Evolutionary conservation across 53 echinoderm and acorn worm species (phyloP).

Genomic region (Luidia sarsii): DNA sequence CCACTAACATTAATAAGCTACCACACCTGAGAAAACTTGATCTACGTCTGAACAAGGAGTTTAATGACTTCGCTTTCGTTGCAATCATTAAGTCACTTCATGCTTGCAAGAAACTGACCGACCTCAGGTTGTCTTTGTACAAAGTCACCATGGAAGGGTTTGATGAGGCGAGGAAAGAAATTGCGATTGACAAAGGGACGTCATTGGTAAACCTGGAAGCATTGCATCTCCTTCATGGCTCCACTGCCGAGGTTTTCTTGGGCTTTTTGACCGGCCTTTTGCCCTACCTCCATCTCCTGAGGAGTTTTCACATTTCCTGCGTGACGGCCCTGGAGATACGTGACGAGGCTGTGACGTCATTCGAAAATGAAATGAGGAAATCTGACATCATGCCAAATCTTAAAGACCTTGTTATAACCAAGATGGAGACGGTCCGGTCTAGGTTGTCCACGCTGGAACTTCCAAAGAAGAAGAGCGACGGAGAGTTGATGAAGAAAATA

Average conservation of each 20-base stretch:
- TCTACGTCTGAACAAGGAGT: conserved; percentile 26
- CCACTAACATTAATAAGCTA: not conserved
- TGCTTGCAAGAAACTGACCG: not conserved
- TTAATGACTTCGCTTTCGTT: conserved; percentile 12
- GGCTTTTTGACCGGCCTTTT: not conserved
- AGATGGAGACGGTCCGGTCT: not conserved
- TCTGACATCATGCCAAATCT: not conserved
- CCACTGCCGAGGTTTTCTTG: not conserved
- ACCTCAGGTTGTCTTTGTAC: conserved; percentile 33
- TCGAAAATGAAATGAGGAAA: too few relatives aligned
- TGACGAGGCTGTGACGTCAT: too few relatives aligned
- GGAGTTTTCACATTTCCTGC: not conserved
- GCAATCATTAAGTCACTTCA: not conserved
- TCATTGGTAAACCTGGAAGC: not conserved
- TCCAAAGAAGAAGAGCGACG: conserved; percentile 3
- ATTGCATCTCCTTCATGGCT: conserved; percentile 28
- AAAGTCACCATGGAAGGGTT: not conserved
- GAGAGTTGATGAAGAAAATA: too few relatives aligned
- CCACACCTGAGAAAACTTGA: not conserved
- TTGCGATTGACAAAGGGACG: not conserved
- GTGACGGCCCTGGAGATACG: not conserved
- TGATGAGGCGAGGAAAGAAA: not conserved
- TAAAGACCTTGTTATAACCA: not conserved
- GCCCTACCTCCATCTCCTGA: not conserved
- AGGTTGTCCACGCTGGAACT: not conserved